These are phyloP conservation scores for Gnatocerus cornutus DNA, from an alignment of 2,888 invertebrate species.

Conservation along the genomic window DNA sequence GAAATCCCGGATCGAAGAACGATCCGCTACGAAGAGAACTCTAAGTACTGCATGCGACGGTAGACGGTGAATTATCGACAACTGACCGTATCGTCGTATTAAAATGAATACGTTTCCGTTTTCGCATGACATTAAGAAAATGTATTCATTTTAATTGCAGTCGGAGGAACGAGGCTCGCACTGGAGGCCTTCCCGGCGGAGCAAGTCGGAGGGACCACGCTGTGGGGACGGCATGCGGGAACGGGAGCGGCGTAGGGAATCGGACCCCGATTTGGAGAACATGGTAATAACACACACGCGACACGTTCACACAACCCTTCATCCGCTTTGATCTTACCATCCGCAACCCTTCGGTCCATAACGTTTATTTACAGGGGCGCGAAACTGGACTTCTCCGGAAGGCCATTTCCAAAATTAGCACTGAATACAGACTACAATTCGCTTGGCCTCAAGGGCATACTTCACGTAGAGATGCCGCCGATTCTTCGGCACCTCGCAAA, in stretches of 20 bases:
- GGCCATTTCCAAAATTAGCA: conserved; percentile 83
- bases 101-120: conserved; percentile 70
- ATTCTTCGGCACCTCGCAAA: conserved; percentile 80
- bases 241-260: conserved; percentile 69
- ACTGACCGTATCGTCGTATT: conserved; percentile 53
- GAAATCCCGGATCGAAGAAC: conserved; percentile 44
- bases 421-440: conserved; percentile 92
- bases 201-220: conserved; percentile 85
- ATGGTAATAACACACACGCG: conserved; percentile 63
- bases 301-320: conserved; percentile 33
- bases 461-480: conserved; percentile 71
- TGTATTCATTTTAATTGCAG: conserved; percentile 74
- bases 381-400: conserved; percentile 80
- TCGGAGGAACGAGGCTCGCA: conserved; percentile 79
- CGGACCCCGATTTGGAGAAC: conserved; percentile 70
- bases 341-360: conserved; percentile 53
- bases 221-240: conserved; percentile 63
- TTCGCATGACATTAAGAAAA: conserved; percentile 65
- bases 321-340: conserved; percentile 43
- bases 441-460: conserved; percentile 83
- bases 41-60: conserved; percentile 44
- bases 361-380: conserved; percentile 62
- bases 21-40: conserved; percentile 19
- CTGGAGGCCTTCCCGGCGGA: conserved; percentile 80
- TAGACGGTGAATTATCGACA: conserved; percentile 7